Base-by-base conservation (phyloP, 2,888 invertebrate species). In the Rotaria sp. region DNA sequence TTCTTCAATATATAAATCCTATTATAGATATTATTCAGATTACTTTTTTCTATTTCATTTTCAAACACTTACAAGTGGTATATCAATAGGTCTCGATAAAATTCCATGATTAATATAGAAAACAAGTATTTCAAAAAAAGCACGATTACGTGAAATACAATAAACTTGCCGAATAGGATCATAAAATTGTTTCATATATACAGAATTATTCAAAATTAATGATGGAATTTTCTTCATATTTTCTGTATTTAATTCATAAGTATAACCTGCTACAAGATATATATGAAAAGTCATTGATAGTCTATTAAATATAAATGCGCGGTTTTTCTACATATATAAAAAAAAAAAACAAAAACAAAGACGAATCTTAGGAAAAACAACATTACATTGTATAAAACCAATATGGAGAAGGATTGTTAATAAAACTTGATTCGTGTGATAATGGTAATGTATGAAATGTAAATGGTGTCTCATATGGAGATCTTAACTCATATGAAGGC, bases 31-130 rank as follows among this genome's bases (percentile, higher is more conserved):
- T 67, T 30, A 1, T 35, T 35, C 8, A 5, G 1, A 67, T 35
- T 15, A 55, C 2, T 26, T 24, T 55, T 26, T 24, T 4, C 10
- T 55, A 18, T 35, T 21, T 35, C 38, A 18, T 67, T 67, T 67
- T 35, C 1, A 30, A 67, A 38, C 7, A 67, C 35, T 67, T 11
- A 67, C 67, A 18, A 80, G 26, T 45, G 80, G 80, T n/a, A 80
- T 80, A 45, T 80, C 80, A 15, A 80, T 26, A 24, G 80, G 80
- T 80, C 15, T 41, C 15, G 80, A 45, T 80, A 80, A 21, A 45
- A 80, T 45, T 45, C 80, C 80, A n/a, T 80, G 80, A 80, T 80
- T 80, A 15, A 80, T 45, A 45, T 45, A 80, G n/a, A 80, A 80
- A 41, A 80, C 41, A 13, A 80, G 15, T 13, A 80, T 15, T 80